Conservation (phyloP, 2,888 invertebrate species). For the Stegana nigrithorax region DNA sequence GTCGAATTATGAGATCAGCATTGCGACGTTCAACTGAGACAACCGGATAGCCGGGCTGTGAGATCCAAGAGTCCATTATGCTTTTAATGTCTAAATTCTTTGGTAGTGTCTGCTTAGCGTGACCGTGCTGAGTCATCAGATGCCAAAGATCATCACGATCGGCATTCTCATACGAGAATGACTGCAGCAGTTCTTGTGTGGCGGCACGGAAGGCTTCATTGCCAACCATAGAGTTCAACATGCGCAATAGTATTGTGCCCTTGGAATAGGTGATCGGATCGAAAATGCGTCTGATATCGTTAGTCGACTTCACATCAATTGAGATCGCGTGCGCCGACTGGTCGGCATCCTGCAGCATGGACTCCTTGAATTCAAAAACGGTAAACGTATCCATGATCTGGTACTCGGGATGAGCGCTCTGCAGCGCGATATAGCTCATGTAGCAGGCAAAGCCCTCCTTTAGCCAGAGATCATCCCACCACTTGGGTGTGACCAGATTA, state of each 20-base stretch:
- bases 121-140: constrained; percentile 73
- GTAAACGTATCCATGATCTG: constrained; percentile 72
- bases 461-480: constrained; percentile 82
- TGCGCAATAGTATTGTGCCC: constrained; percentile 78
- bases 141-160: constrained; percentile 77
- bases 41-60: constrained; percentile 77
- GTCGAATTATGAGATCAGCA: constrained; percentile 55
- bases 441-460: constrained; percentile 72
- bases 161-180: constrained; percentile 73
- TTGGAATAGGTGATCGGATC: constrained; percentile 81
- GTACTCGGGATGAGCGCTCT: constrained; percentile 72
- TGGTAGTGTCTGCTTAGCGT: constrained; percentile 65
- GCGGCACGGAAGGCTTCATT: constrained; percentile 72
- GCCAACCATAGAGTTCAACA: constrained; percentile 79
- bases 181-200: constrained; percentile 70
- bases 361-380: constrained; percentile 70
- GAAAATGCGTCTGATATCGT: constrained; percentile 76
- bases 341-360: constrained; percentile 74
- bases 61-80: constrained; percentile 78
- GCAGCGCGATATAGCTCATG: constrained; percentile 69
- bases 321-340: constrained; percentile 76
- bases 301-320: constrained; percentile 73
- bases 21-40: constrained; percentile 71
- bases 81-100: constrained; percentile 70
- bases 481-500: constrained; percentile 78